Conservation (phyloP, 2,888 invertebrate species). For the Troides oblongomaculatus region DNA sequence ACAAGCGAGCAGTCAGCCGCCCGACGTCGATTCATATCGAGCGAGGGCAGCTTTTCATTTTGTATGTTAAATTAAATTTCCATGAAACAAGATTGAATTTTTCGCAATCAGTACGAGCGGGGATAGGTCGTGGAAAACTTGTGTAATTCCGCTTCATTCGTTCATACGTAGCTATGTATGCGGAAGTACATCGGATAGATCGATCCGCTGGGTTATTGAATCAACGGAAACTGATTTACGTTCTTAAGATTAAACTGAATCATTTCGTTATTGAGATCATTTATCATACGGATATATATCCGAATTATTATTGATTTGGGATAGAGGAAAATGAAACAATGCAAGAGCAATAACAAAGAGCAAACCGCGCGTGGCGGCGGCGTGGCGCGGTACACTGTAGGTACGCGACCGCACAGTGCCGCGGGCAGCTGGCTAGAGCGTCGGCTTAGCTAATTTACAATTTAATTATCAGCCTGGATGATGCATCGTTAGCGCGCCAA, state of each 20-base stretch:
- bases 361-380: constrained; percentile 39
- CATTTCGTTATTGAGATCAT: not conserved
- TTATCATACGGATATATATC: not conserved
- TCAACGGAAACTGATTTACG: not conserved
- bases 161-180: constrained; percentile 30
- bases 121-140: constrained; percentile 54
- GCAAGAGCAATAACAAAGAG: constrained; percentile 38
- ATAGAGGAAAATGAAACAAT: constrained; percentile 23
- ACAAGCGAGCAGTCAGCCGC: constrained; percentile 72
- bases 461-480: constrained; percentile 78
- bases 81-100: constrained; percentile 80
- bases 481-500: constrained; percentile 79
- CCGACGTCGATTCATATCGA: constrained; percentile 75
- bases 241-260: not conserved
- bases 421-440: constrained; percentile 54
- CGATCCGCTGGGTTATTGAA: constrained; percentile 10
- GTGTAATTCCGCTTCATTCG: constrained; percentile 41
- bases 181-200: constrained; percentile 25
- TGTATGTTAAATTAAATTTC: constrained; percentile 80
- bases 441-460: constrained; percentile 78
- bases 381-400: constrained; percentile 20
- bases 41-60: constrained; percentile 75
- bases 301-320: constrained; percentile 8
- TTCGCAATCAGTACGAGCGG: constrained; percentile 74
- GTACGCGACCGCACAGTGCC: constrained; percentile 46